phyloP scores from a whole-genome alignment of 2,888 invertebrate species.

The Tolmerus cingulatus region DNA sequence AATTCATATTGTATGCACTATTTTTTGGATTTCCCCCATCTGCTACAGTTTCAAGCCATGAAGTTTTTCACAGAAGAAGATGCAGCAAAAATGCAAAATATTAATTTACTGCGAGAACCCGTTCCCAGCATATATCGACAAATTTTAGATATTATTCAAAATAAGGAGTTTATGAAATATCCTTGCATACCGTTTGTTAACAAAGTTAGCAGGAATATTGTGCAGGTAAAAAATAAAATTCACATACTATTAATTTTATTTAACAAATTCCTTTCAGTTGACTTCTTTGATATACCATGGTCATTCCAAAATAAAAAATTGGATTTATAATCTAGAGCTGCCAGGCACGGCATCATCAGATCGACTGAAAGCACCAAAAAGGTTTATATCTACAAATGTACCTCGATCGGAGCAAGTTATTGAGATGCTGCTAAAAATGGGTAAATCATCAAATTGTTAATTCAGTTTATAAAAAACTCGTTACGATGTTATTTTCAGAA shows the following conservation, averaged over 20 bases:
- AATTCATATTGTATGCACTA: slow-evolving; percentile 80
- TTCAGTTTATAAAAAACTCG: background rate
- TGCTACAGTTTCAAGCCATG: slow-evolving; percentile 58
- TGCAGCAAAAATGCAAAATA: slow-evolving; percentile 68
- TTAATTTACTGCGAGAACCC: slow-evolving; percentile 60
- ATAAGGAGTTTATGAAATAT: slow-evolving; percentile 68
- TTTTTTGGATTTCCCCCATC: slow-evolving; percentile 83
- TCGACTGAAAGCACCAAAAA: slow-evolving; percentile 54
- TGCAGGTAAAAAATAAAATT: slow-evolving; percentile 70
- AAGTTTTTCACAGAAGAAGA: slow-evolving; percentile 64
- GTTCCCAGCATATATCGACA: slow-evolving; percentile 77
- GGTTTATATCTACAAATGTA: slow-evolving; percentile 56
- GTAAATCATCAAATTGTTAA: slow-evolving; percentile 44
- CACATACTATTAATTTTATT: background rate
- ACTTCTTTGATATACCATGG: slow-evolving; percentile 59
- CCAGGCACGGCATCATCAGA: slow-evolving; percentile 55
- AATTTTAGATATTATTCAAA: slow-evolving; percentile 71
- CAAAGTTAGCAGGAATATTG: slow-evolving; percentile 73
- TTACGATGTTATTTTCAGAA: slow-evolving; percentile 45
- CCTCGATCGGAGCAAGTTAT: slow-evolving; percentile 59
- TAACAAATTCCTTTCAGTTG: slow-evolving; percentile 52
- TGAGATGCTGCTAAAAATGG: slow-evolving; percentile 60
- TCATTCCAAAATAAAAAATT: slow-evolving; percentile 56
- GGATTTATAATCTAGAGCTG: slow-evolving; percentile 59
- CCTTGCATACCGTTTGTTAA: slow-evolving; percentile 80